Evolutionary conservation across 2,113 vertebrate genomes (phyloP).

Genomic region (Neotoma lepida): DNA sequence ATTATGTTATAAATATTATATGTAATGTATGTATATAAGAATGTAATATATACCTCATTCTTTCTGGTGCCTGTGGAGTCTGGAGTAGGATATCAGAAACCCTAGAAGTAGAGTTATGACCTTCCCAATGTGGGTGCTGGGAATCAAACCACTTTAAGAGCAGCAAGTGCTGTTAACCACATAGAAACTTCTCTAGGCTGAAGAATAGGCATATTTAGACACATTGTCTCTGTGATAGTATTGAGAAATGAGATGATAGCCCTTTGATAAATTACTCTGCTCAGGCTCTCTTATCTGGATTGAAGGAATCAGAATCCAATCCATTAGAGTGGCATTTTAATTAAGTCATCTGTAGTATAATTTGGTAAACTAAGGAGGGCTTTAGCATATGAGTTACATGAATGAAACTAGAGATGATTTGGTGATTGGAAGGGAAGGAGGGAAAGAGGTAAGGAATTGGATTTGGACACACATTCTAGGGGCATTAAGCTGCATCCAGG

Average conservation of each 20-base stretch:
- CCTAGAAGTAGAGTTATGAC: not conserved
- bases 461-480: slow-evolving; percentile 22
- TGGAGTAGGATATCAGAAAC: not conserved
- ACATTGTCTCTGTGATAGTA: not conserved
- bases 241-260: not conserved
- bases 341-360: not conserved
- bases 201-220: not conserved
- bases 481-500: not conserved
- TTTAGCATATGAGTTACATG: not conserved
- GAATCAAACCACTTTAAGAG: not conserved
- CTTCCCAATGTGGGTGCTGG: not conserved
- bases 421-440: not conserved
- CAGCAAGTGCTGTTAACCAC: not conserved
- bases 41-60: no score
- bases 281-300: not conserved
- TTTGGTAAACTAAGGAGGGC: not conserved
- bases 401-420: slow-evolving; percentile 9
- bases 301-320: not conserved
- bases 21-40: no score
- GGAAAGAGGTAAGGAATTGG: not conserved
- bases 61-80: not conserved
- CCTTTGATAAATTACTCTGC: not conserved
- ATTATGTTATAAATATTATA: no score
- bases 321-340: not conserved
- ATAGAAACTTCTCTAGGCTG: not conserved